Evolutionary conservation across 2,113 vertebrate genomes (phyloP), one percentile per base, ranked within the genome.

Genomic region (Cheirogaleus medius): DNA sequence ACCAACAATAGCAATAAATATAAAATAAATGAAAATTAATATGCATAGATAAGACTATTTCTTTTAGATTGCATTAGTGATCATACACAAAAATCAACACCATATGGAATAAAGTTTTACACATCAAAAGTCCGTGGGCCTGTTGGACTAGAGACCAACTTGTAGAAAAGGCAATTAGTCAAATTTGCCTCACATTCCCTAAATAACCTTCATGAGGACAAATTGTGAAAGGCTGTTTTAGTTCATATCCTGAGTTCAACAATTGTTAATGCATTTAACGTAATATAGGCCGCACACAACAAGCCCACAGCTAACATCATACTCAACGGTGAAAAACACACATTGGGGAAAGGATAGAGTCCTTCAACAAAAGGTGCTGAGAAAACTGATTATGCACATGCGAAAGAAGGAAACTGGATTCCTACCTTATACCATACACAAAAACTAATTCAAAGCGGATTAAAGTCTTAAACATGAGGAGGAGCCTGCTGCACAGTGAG

Each of bases 401-500:
- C 71, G 27, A 73, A 73, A 42, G 23, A 44, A 73, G 44, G 23
- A 73, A 73, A 44, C 27, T 10, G 71, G n/a, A 27, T 23, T 20
- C 39, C 71, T 29, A 44, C 68, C 23, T 42, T 27, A 39, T 73
- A 42, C 12, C 44, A 15, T 27, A 73, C 39, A 44, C 6, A 44
- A 14, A 73, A 44, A 73, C 3, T 3, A 73, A 73, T 25, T 44
- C 23, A 29, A 42, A 25, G 42, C 42, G 12, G 23, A 27, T 73
- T 44, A 44, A 73, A 44, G 5, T 27, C 23, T 34, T 68, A 68
- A n/a, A 20, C 64, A 18, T 18, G 98, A 99, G 99, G 63, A 99
- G 99, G 98, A 99, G 98, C 97, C 98, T 99, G 92, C 98, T 99
- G 98, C 99, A 99, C 96, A 99, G 98, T 98, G 99, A 99, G 99